phyloP scores from a whole-genome alignment of 2,888 invertebrate species.

The Metopia argyrocephala region DNA sequence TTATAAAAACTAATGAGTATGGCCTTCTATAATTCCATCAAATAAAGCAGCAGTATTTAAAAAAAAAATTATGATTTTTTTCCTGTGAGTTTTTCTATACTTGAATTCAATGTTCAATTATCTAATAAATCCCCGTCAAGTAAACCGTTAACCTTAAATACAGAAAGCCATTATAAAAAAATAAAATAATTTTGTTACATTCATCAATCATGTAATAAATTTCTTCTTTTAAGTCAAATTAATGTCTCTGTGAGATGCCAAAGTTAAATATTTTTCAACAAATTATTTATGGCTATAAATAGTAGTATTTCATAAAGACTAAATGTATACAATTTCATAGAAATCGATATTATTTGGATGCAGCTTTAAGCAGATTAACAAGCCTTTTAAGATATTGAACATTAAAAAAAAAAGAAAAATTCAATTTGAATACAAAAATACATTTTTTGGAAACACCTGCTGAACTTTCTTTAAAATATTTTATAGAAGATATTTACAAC shows the following conservation, averaged over 20 bases:
- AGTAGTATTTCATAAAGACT: constrained; percentile 27
- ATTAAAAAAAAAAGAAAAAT: background rate
- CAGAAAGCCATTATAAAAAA: background rate
- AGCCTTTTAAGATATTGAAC: background rate
- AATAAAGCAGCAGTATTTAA: background rate
- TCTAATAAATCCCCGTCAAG: constrained; percentile 41
- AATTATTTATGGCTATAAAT: constrained; percentile 27
- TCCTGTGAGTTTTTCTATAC: background rate
- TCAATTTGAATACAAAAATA: background rate
- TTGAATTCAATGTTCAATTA: constrained; percentile 48
- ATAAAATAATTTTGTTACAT: background rate
- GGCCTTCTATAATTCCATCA: too few relatives aligned
- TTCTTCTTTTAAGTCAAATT: constrained; percentile 46
- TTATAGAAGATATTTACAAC: background rate
- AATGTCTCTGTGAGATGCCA: constrained; percentile 11
- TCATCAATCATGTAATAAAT: constrained; percentile 53
- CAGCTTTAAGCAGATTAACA: background rate
- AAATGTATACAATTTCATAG: background rate
- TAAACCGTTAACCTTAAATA: background rate
- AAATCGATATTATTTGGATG: background rate
- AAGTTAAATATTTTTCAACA: constrained; percentile 33
- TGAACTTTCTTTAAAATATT: background rate
- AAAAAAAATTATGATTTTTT: constrained; percentile 11
- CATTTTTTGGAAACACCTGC: constrained; percentile 3
- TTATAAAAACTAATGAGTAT: too few relatives aligned